A percentile compares a stretch with the other conserved stretches of the same genome.
Conservation (phyloP, 1,140 invertebrate species). For the Paracyclopina nana region DNA sequence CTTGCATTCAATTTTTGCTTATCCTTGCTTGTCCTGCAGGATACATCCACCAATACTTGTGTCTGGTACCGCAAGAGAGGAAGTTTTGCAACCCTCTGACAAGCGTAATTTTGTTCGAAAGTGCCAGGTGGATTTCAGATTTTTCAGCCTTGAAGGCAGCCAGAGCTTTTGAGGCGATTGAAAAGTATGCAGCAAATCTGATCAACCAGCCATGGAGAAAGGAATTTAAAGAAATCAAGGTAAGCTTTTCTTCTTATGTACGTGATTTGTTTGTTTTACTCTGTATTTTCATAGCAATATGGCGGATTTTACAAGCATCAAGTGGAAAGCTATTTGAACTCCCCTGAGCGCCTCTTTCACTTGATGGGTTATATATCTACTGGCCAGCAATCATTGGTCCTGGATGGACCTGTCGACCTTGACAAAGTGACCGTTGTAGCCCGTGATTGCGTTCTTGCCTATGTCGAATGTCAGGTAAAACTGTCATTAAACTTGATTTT, state of each 20-base stretch:
- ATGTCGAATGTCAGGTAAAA: conserved; percentile 58
- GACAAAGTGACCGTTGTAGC: conserved; percentile 53
- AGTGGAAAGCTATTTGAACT: conserved; percentile 49
- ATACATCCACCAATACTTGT: conserved; percentile 49
- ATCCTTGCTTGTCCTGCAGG: conserved; percentile 30
- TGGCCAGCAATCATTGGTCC: conserved; percentile 29
- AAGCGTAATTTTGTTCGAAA: conserved; percentile 44
- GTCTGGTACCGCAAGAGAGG: conserved; percentile 45
- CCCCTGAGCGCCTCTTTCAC: conserved; percentile 47
- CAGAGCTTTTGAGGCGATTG: conserved; percentile 55
- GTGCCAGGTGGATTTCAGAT: conserved; percentile 39
- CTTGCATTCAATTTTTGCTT: not conserved
- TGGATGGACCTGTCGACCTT: conserved; percentile 51
- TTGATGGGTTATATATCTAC: conserved; percentile 48
- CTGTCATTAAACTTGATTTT: not conserved
- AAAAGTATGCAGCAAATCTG: conserved; percentile 59
- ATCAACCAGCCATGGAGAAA: conserved; percentile 63
- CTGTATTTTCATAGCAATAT: conserved; percentile 39
- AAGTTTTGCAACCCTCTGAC: conserved; percentile 54
- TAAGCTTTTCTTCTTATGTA: conserved; percentile 23
- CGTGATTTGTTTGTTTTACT: not conserved
- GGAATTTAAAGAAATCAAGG: conserved; percentile 55
- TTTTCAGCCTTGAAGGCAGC: conserved; percentile 57
- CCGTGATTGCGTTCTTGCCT: conserved; percentile 56
- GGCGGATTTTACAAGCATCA: conserved; percentile 67